Evolutionary conservation across 2,888 invertebrate genomes (phyloP).

Genomic region (Melitaea athalia): DNA sequence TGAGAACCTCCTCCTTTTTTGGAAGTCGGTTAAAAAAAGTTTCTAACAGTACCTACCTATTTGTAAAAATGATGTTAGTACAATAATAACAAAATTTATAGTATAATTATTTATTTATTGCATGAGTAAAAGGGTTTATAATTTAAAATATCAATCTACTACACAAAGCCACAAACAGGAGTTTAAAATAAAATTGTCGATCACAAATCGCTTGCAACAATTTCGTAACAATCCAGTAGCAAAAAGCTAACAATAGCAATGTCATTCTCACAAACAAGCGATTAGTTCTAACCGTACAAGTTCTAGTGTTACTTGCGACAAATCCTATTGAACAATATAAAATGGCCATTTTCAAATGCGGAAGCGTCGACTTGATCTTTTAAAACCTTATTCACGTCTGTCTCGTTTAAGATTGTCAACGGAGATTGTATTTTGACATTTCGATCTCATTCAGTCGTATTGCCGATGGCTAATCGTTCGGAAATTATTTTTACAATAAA

Average conservation of each 20-base stretch:
- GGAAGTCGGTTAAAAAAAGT: too few species aligned
- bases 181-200: background rate
- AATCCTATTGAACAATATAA: constrained; percentile 54
- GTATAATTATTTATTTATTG: too few species aligned
- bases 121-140: too few species aligned
- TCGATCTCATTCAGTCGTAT: constrained; percentile 75
- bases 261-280: constrained; percentile 8
- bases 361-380: constrained; percentile 28
- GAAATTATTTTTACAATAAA: constrained; percentile 56
- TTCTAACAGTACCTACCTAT: too few species aligned
- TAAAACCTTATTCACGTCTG: constrained; percentile 25
- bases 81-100: too few species aligned
- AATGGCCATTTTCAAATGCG: constrained; percentile 35
- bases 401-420: constrained; percentile 60
- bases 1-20: too few species aligned
- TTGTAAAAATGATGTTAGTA: too few species aligned
- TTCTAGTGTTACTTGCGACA: constrained; percentile 71
- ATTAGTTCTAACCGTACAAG: constrained; percentile 62
- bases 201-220: background rate
- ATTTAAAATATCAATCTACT: background rate
- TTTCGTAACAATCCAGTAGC: background rate
- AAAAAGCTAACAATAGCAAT: constrained; percentile 12
- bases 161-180: background rate
- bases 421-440: constrained; percentile 80
- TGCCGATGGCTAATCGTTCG: constrained; percentile 72